These are phyloP conservation scores for Sander vitreus DNA, from an alignment of 2,113 vertebrate species.

Conservation along the genomic window DNA sequence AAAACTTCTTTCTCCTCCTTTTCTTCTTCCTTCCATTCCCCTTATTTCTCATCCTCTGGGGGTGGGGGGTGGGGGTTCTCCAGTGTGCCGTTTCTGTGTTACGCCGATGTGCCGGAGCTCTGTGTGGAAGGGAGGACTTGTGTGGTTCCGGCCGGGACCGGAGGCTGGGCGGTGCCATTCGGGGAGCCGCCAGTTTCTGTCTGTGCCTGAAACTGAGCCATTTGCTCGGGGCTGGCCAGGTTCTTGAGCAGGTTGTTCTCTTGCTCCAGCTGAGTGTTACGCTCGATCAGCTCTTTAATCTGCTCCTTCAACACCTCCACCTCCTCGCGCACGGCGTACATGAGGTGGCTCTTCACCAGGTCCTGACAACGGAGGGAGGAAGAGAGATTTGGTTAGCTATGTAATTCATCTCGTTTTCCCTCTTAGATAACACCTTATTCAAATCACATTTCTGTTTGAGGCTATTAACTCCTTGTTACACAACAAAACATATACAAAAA, in stretches of 20 bases:
- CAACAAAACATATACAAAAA: neutral
- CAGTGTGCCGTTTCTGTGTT: slow-evolving; percentile 16
- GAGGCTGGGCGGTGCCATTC: slow-evolving; percentile 83
- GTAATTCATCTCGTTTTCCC: neutral
- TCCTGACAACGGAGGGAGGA: slow-evolving; percentile 79
- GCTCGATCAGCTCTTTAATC: slow-evolving; percentile 98
- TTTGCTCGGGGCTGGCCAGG: slow-evolving; percentile 96
- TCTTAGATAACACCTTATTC: neutral
- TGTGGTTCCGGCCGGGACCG: slow-evolving; percentile 58
- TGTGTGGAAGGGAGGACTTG: slow-evolving; percentile 63
- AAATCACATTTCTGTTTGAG: neutral
- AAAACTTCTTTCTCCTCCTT: slow-evolving; percentile 27
- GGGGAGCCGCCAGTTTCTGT: slow-evolving; percentile 91
- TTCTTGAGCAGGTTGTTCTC: slow-evolving; percentile 97
- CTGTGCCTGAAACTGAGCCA: slow-evolving; percentile 97
- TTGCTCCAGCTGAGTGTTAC: slow-evolving; percentile 97
- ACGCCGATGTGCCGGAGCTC: slow-evolving; percentile 67
- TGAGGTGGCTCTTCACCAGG: slow-evolving; percentile 94
- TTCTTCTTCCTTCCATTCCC: slow-evolving; percentile 29
- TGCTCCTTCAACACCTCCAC: slow-evolving; percentile 90
- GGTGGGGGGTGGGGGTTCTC: neutral
- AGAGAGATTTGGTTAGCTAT: slow-evolving; percentile 26
- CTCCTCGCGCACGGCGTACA: slow-evolving; percentile 97
- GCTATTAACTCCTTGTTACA: neutral
- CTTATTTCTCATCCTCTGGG: neutral